phyloP scores from a whole-genome alignment of 2,113 vertebrate genomes.

The Myxocyprinus asiaticus region DNA sequence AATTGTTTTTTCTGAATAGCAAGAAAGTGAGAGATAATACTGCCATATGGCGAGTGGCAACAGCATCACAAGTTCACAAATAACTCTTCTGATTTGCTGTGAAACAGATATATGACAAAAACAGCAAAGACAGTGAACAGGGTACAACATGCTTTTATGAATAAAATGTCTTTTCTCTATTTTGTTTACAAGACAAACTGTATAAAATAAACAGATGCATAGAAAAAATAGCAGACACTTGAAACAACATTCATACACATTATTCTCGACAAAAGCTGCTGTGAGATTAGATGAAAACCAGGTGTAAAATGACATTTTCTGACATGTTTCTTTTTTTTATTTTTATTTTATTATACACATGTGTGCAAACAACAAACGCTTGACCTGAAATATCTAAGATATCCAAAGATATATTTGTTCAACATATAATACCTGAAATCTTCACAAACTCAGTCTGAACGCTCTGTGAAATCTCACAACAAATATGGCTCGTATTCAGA shows the following conservation, averaged over 20 bases:
- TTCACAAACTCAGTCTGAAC: constrained; percentile 13
- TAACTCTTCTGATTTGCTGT: background rate
- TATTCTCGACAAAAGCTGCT: constrained; percentile 59
- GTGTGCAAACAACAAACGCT: background rate
- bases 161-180: constrained; percentile 61
- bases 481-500: constrained; percentile 52
- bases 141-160: constrained; percentile 81
- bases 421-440: constrained; percentile 22
- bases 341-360: no score
- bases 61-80: no score
- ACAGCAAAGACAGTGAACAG: constrained; percentile 56
- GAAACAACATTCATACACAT: constrained; percentile 63
- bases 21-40: no score
- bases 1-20: no score
- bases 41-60: no score
- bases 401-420: background rate
- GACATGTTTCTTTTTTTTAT: no score
- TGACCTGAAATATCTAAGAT: constrained; percentile 7
- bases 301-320: background rate
- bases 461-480: constrained; percentile 22
- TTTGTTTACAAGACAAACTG: constrained; percentile 72
- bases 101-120: constrained; percentile 1
- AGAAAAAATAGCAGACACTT: constrained; percentile 61
- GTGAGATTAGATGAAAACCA: constrained; percentile 67
- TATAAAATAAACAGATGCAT: constrained; percentile 76